Base-by-base conservation (phyloP, 2,797 vertebrate species). In the Sitta carolinensis region DNA sequence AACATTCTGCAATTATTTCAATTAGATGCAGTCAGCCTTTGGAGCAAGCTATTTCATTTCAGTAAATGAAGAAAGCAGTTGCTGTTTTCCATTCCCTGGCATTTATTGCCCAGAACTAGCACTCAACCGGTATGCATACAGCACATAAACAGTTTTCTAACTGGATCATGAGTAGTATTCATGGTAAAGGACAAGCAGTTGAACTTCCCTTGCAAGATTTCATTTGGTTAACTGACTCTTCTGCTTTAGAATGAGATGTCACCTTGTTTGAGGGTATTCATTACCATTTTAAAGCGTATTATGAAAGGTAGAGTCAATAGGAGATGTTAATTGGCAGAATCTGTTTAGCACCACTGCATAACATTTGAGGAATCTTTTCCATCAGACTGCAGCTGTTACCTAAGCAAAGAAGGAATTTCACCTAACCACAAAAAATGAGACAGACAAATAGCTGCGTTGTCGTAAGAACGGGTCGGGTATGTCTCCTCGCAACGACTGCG, bases 201-300 rank as follows among this genome's bases (percentile, higher is more conserved):
- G 91, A 94, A 95, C 84, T 88, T 86, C 36, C 50, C 55, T 78
- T 42, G 95, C 78, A 96, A 94, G 93, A 94, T 94, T 91, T 77
- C 93, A 61, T 93, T 63, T 75, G 85, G 79, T 67, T 96, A 96
- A 83, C 87, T 27, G 72, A 72, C 76, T 91, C 89, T 61, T 84
- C 87, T 84, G 75, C 81, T 88, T 95, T 51, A 82, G 80, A 88
- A 95, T 88, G 92, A 87, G 92, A 75, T 67, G 92, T 64, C 96
- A 96, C 81, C 80, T 94, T 88, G 77, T 95, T 95, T 87, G 81
- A 52, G 66, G 73, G 52, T 92, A 81, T 90, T 84, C 77, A 51
- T 97, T 92, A 92, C 83, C 93, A 92, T 90, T 96, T 95, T 79
- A 89, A 97, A 96, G 90, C 74, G 22, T 55, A 95, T 96, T 91